Evolutionary conservation across 2,113 vertebrate species (phyloP).

Genomic region (Erythrocebus patas): DNA sequence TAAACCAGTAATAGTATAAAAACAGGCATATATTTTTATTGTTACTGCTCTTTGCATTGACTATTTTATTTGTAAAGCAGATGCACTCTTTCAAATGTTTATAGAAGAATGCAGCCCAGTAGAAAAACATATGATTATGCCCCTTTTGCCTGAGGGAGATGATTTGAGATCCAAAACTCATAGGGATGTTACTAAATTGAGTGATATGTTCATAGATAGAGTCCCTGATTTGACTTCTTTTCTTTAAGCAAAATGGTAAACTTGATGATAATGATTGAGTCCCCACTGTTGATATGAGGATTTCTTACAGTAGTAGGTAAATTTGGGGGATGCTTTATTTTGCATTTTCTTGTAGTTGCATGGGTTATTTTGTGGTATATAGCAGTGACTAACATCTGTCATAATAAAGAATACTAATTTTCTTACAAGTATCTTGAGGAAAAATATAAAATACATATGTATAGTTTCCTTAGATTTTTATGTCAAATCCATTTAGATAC

Average conservation of each 20-base stretch:
- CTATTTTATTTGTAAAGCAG: constrained; percentile 64
- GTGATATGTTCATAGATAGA: constrained; percentile 48
- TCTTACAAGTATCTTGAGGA: constrained; percentile 50
- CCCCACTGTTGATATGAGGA: constrained; percentile 32
- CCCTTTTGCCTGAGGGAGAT: constrained; percentile 61
- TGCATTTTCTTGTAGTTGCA: not conserved
- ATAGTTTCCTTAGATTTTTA: not conserved
- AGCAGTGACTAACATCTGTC: constrained; percentile 3
- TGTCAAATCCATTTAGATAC: constrained; percentile 13
- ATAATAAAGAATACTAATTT: constrained; percentile 39
- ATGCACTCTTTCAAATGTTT: constrained; percentile 76
- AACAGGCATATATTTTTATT: constrained; percentile 73
- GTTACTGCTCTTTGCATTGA: constrained; percentile 68
- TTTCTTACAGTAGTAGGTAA: constrained; percentile 48
- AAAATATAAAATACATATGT: constrained; percentile 27
- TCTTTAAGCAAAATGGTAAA: constrained; percentile 18
- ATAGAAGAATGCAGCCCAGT: constrained; percentile 67
- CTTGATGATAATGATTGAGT: constrained; percentile 50
- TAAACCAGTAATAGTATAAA: constrained; percentile 71
- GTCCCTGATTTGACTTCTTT: constrained; percentile 52
- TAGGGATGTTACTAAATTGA: constrained; percentile 63
- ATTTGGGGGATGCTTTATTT: constrained; percentile 44
- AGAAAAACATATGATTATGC: constrained; percentile 80
- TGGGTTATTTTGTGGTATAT: constrained; percentile 17
- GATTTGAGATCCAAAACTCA: constrained; percentile 73